Base-by-base conservation (phyloP, 2,888 invertebrate genomes). In the Mimumesa dahlbomi region DNA sequence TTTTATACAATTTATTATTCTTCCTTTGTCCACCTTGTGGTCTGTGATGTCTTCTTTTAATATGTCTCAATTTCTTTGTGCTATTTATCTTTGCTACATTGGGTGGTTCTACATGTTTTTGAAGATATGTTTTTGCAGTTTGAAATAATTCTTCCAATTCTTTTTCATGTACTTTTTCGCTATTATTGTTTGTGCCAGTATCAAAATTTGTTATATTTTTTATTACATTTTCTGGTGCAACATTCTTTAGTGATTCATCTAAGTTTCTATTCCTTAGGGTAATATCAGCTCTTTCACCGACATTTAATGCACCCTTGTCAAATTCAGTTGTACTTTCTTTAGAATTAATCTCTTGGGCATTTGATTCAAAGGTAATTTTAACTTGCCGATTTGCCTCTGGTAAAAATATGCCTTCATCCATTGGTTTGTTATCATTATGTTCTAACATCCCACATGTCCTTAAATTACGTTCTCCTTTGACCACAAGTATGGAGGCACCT, bases 401-500 rank as follows among this genome's bases (percentile, higher is more conserved):
- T n/a, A 87, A 48, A 62, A 82, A 88, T 56, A 87, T 83, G 29
- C 84, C 84, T 42, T 79, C 69, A 0, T 92, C 91, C 49, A 92
- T 92, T 76, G 92, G 91, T 84, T 93, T 94, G 81, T 93, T 92
- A 78, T 91, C 91, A 79, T 93, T 93, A 76, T 93, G 92, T 71
- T 95, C 94, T 75, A 95, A 89, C 73, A 96, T 91, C 1, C 94
- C 95, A 88, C 96, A 96, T 0, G 95, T 95, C 73, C 93, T 92
- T 45, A 96, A 90, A 85, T 94, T 93, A 81, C 93, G 93, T 48
- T 94, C 95, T 6, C 95, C 96, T 89, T 94, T 93, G 0, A 96
- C 95, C 1, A 96, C 94, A 81, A 96, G 90, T 83, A 96, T 93
- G 64, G 95, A 93, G 0, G 96, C 94, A 13, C 96, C 96, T 79